Percentiles rank a stretch among this genome's conserved stretches.
Conservation (phyloP, 1,140 invertebrate species). For the Arctopsyche grandis region DNA sequence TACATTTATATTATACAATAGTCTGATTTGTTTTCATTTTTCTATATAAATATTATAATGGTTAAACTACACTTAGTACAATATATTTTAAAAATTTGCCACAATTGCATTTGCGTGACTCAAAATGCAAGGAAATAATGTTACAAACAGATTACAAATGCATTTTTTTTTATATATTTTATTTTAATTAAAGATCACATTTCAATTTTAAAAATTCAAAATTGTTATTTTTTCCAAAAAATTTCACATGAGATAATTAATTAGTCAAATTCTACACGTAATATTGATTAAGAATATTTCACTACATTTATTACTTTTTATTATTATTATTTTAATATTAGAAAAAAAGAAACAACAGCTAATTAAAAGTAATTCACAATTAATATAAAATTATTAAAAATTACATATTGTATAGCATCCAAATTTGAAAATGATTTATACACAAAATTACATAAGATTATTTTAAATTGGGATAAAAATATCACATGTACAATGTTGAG, state of each 20-base stretch:
- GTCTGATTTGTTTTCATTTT: neutral
- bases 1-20: slow-evolving; percentile 41
- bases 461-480: slow-evolving; percentile 58
- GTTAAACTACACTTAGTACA: slow-evolving; percentile 5
- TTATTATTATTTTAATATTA: slow-evolving; percentile 21
- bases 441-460: slow-evolving; percentile 45
- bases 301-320: slow-evolving; percentile 49
- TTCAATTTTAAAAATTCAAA: slow-evolving; percentile 15
- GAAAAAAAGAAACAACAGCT: neutral
- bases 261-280: slow-evolving; percentile 48
- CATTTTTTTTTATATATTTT: neutral
- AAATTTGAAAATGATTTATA: slow-evolving; percentile 31
- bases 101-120: neutral
- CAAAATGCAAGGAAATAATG: slow-evolving; percentile 6
- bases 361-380: slow-evolving; percentile 33
- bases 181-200: neutral
- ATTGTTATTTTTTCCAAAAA: slow-evolving; percentile 5
- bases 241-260: slow-evolving; percentile 11
- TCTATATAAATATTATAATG: slow-evolving; percentile 1
- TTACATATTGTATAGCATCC: slow-evolving; percentile 20
- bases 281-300: slow-evolving; percentile 47
- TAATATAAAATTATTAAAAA: slow-evolving; percentile 23
- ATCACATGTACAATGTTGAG: slow-evolving; percentile 68
- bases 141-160: neutral
- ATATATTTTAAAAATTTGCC: slow-evolving; percentile 12